These are phyloP conservation scores for Diachasmimorpha longicaudata DNA, from an alignment of 1,140 invertebrate genomes.

Conservation along the genomic window DNA sequence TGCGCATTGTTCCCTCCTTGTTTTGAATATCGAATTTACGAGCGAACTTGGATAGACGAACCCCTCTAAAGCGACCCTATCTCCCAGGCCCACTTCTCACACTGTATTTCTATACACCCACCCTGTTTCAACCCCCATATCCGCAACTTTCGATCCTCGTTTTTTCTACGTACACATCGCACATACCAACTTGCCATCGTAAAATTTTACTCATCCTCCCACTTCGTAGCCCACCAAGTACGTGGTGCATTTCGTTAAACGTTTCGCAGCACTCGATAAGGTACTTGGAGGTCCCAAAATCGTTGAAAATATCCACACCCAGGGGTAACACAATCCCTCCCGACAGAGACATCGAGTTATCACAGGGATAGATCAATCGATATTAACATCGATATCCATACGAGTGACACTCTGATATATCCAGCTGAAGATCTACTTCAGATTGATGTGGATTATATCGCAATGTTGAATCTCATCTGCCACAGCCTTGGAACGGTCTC, in stretches of 20 bases:
- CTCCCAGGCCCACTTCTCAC: neutral
- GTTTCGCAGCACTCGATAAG: conserved; percentile 12
- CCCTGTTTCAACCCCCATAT: neutral
- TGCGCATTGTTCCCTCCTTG: conserved; percentile 45
- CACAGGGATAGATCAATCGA: neutral
- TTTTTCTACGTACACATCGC: neutral
- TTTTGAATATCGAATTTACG: conserved; percentile 55
- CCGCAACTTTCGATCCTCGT: neutral
- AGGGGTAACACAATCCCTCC: neutral
- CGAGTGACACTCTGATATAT: neutral
- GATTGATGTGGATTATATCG: neutral
- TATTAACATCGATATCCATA: neutral
- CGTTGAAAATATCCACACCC: neutral
- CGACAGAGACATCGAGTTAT: neutral
- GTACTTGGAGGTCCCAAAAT: neutral
- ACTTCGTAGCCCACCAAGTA: conserved; percentile 34
- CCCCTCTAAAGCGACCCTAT: neutral
- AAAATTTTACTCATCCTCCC: conserved; percentile 42
- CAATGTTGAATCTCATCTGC: neutral
- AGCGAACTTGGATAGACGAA: conserved; percentile 41
- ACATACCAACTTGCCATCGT: conserved; percentile 40
- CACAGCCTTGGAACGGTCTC: neutral
- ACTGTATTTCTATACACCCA: neutral
- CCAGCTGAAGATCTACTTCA: neutral
- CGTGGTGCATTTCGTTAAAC: conserved; percentile 34